Evolutionary conservation across 2,113 vertebrate genomes (phyloP).

Genomic region (Leptobrachium ailaonicum): DNA sequence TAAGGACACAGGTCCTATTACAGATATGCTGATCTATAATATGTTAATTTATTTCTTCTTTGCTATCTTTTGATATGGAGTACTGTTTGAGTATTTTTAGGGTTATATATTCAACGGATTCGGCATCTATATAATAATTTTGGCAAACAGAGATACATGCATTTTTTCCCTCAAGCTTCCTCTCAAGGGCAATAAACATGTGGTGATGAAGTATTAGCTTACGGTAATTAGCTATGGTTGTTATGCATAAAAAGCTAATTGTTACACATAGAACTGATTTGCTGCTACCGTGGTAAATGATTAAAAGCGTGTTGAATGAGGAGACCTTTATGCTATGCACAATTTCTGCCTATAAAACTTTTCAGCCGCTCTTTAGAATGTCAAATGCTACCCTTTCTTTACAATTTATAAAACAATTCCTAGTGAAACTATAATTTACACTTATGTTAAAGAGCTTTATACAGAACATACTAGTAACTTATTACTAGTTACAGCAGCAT

Average conservation of each 20-base stretch:
- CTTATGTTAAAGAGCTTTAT: slow-evolving; percentile 8
- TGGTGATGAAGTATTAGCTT: slow-evolving; percentile 20
- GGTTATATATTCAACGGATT: no score
- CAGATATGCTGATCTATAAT: no score
- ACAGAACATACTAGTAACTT: no score
- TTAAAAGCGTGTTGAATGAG: slow-evolving; percentile 45
- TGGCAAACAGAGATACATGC: no score
- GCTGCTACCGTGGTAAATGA: slow-evolving; percentile 43
- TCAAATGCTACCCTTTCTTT: slow-evolving; percentile 17
- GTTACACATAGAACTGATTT: slow-evolving; percentile 45
- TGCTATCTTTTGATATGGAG: no score
- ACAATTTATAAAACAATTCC: slow-evolving; percentile 12
- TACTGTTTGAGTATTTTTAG: no score
- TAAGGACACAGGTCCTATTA: neutral
- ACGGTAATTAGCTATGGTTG: slow-evolving; percentile 44
- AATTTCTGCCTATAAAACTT: slow-evolving; percentile 33
- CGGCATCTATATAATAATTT: no score
- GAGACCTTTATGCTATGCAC: slow-evolving; percentile 39
- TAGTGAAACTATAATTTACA: slow-evolving; percentile 22
- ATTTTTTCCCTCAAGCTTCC: neutral
- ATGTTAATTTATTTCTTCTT: no score
- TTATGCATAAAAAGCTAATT: slow-evolving; percentile 48
- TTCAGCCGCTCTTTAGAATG: slow-evolving; percentile 26
- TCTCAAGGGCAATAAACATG: slow-evolving; percentile 14
- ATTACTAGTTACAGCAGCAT: no score